phyloP scores from a whole-genome alignment of 1,140 invertebrate genomes.

The Dufourea novaeangliae region DNA sequence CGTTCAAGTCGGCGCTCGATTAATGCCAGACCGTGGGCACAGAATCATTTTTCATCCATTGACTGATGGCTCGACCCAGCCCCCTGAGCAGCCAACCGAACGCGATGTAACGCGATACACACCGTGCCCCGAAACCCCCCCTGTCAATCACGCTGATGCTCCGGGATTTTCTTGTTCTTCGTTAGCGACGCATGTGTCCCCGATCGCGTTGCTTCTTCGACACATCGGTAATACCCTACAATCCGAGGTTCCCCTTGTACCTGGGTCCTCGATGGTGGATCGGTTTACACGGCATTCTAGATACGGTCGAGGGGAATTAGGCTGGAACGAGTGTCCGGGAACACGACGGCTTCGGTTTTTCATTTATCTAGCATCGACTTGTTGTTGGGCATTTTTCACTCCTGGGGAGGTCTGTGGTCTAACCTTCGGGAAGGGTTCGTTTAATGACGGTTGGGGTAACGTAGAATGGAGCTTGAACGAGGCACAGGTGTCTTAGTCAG shows the following conservation, averaged over 20 bases:
- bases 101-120: constrained; percentile 55
- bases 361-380: neutral
- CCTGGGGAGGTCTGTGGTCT: neutral
- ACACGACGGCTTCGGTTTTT: neutral
- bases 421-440: too few species aligned
- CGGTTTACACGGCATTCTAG: neutral
- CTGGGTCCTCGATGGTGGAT: neutral
- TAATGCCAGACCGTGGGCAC: constrained; percentile 18
- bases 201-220: constrained; percentile 6
- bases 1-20: constrained; percentile 38
- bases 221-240: neutral
- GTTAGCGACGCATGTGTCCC: constrained; percentile 51
- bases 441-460: too few species aligned
- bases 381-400: neutral
- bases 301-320: neutral
- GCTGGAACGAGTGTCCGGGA: neutral
- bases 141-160: constrained; percentile 50
- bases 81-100: constrained; percentile 31
- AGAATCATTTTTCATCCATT: constrained; percentile 53
- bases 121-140: neutral
- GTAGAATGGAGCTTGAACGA: too few species aligned
- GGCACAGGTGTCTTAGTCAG: too few species aligned
- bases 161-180: constrained; percentile 59
- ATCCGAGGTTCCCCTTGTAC: neutral
- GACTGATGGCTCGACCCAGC: constrained; percentile 17